phyloP scores from a whole-genome alignment of 2,113 vertebrate genomes.

The Anser brachyrhynchus region DNA sequence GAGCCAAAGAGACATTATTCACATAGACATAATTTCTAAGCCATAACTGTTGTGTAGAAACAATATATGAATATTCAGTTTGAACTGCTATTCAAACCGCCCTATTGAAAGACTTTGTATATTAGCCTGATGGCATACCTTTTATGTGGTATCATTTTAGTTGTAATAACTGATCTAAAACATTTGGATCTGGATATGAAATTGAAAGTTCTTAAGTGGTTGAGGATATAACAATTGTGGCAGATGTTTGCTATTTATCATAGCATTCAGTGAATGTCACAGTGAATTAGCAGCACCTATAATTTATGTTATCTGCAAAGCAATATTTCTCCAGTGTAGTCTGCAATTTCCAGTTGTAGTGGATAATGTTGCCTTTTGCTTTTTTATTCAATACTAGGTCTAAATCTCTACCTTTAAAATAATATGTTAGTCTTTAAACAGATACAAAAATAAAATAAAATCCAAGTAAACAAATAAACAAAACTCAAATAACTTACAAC shows the following conservation, averaged over 20 bases:
- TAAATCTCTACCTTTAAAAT: background rate
- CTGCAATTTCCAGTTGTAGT: background rate
- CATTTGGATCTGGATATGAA: background rate
- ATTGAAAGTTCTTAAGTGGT: background rate
- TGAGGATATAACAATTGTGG: background rate
- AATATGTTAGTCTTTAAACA: background rate
- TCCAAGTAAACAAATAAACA: background rate
- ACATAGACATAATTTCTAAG: background rate
- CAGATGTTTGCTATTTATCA: background rate
- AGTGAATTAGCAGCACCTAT: background rate
- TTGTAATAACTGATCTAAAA: background rate
- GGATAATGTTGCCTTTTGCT: background rate
- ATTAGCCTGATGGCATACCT: background rate
- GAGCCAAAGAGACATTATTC: fast-evolving
- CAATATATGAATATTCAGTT: background rate
- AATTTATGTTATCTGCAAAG: background rate
- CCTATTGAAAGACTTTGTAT: background rate
- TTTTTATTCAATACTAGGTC: background rate
- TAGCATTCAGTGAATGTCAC: background rate
- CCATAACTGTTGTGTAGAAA: background rate
- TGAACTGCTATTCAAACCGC: background rate
- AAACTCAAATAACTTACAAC: background rate
- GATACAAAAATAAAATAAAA: background rate
- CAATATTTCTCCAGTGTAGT: background rate
- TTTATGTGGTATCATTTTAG: background rate